Evolutionary conservation across 1,140 invertebrate genomes (phyloP), one percentile per base, ranked within the genome.

Genomic region (Cydia fagiglandana): DNA sequence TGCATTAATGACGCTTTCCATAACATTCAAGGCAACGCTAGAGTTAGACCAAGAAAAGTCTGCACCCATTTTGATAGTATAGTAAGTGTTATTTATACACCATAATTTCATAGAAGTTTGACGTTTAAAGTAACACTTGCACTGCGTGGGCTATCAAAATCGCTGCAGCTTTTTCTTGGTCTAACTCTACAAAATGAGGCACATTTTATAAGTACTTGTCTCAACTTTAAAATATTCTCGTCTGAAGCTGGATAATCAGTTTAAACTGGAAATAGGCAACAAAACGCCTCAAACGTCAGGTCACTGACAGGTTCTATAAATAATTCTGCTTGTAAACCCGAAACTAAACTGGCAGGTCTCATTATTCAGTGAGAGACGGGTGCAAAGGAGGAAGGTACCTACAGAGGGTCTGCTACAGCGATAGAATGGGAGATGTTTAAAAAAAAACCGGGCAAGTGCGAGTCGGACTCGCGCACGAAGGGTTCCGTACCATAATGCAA

Each of bases 291-390:
- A 70, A 70, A 70, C 13, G 66, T 38, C 66, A 38, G 15, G 66
- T 34, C 66, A 38, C 66, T 70, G 66, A 70, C 66, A 70, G 66
- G 30, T 66, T 17, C 66, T 70, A 70, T 70, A 70, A 70, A 70
- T 70, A 70, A 70, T 38, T 34, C 34, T n/a, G 30, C 66, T 70
- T 70, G 66, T 70, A 70, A 38, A 70, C 66, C 66, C 66, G 34
- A 70, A 70, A 70, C 66, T 70, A 41, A 70, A 34, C 66, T 70
- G 66, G 17, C 66, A 41, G 30, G 15, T 10, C 30, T 70, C 66
- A 70, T 70, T 70, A 70, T 70, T 70, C 17, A 70, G 66, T n/a
- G 66, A 12, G 66, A 12, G 20, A 17, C 64, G 30, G 66, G 30
- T 70, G 9, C 24, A 45, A 17, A 30, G 24, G 64, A 20, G 66